phyloP scores from a whole-genome alignment of 2,113 vertebrate species.

The Amblyornis subalaris region DNA sequence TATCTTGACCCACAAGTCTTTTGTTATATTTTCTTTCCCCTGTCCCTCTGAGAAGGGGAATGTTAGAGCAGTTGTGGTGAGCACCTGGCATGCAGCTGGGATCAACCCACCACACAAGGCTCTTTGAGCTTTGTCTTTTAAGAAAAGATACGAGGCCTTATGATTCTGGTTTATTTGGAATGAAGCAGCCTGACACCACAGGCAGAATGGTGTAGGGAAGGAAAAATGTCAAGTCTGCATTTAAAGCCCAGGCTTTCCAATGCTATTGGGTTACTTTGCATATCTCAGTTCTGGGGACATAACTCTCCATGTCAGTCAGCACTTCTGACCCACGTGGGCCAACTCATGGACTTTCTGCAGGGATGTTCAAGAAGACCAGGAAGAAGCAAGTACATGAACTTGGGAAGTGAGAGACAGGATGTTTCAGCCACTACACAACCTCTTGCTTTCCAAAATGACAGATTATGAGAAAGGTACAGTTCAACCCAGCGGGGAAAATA shows the following conservation, averaged over 20 bases:
- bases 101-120: neutral
- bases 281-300: neutral
- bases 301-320: neutral
- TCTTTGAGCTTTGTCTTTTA: neutral
- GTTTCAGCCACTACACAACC: neutral
- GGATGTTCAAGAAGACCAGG: neutral
- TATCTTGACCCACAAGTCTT: neutral
- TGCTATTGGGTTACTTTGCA: rapidly evolving
- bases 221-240: neutral
- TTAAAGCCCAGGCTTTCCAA: neutral
- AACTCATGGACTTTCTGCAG: neutral
- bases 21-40: neutral
- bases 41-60: neutral
- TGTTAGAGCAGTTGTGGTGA: neutral
- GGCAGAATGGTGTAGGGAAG: neutral
- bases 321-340: neutral
- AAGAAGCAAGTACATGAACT: neutral
- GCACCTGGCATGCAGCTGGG: neutral
- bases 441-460: neutral
- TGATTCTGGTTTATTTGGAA: neutral
- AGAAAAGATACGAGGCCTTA: neutral
- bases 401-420: neutral
- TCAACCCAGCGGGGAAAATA: neutral
- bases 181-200: neutral
- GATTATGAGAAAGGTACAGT: neutral